Percentiles rank a stretch among this genome's conserved stretches.
phyloP scores from a whole-genome alignment of 2,113 vertebrate species.

The Scalopus aquaticus region DNA sequence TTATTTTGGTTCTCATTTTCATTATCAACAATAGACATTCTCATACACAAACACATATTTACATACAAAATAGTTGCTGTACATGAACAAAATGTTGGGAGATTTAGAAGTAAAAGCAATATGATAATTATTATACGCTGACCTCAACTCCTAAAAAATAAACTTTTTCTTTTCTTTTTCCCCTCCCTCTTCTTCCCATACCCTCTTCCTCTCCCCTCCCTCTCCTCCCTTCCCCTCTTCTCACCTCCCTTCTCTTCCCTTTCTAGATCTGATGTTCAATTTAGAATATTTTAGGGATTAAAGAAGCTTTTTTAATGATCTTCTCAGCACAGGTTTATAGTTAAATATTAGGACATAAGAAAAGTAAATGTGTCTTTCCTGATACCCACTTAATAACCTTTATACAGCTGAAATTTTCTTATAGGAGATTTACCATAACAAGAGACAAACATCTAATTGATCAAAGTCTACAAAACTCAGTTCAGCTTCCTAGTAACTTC shows the following conservation, averaged over 20 bases:
- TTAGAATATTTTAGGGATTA: neutral
- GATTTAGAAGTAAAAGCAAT: neutral
- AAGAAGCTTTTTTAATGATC: neutral
- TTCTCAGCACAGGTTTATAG: neutral
- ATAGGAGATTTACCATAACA: neutral
- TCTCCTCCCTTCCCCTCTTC: no score
- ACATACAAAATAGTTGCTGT: neutral
- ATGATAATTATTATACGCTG: neutral
- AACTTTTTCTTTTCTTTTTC: neutral
- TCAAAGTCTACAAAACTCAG: neutral
- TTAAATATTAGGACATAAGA: neutral
- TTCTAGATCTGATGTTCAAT: neutral
- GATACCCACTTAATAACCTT: neutral
- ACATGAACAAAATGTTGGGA: neutral
- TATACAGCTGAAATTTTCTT: neutral
- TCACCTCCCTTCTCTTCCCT: rapidly evolving
- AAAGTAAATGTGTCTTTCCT: neutral
- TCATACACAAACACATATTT: neutral
- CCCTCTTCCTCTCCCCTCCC: neutral
- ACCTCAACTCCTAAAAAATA: neutral
- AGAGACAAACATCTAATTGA: neutral
- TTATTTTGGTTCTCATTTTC: neutral
- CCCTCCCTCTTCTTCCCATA: no score
- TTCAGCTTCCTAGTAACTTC: neutral
- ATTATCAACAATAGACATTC: neutral